Evolutionary conservation across 2,797 vertebrate genomes (phyloP).

Genomic region (Ambastaia sidthimunki): DNA sequence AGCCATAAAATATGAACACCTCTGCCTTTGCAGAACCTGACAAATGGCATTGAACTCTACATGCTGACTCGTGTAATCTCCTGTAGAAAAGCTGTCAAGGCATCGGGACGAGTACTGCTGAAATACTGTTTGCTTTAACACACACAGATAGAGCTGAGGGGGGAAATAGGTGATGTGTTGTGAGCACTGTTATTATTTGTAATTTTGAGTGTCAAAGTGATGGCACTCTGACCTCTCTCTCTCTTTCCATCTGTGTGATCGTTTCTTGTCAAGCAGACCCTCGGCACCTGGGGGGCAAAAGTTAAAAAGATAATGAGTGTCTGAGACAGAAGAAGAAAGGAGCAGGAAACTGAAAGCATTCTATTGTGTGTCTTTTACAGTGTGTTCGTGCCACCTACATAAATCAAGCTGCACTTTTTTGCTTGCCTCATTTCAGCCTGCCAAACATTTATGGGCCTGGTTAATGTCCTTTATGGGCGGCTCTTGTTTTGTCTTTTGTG

Average conservation of each 20-base stretch:
- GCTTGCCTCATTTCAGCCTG: constrained; percentile 29
- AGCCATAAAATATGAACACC: constrained; percentile 44
- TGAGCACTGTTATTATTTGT: constrained; percentile 23
- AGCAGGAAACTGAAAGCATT: neutral
- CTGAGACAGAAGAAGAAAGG: neutral
- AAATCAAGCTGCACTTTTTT: constrained; percentile 34
- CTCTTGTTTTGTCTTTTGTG: constrained; percentile 68
- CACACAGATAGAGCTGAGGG: constrained; percentile 19
- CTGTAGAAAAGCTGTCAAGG: constrained; percentile 41
- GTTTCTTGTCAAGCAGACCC: neutral
- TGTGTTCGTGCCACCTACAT: neutral
- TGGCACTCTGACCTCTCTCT: neutral
- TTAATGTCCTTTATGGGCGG: constrained; percentile 65
- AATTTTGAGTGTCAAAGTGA: neutral
- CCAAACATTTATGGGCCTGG: constrained; percentile 67
- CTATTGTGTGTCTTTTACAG: neutral
- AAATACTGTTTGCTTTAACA: constrained; percentile 39
- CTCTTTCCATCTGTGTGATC: neutral
- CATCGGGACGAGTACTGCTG: constrained; percentile 17
- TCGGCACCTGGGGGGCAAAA: neutral
- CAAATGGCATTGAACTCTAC: constrained; percentile 48
- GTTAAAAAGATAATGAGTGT: constrained; percentile 14
- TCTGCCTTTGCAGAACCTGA: constrained; percentile 38
- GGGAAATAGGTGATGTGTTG: constrained; percentile 24
- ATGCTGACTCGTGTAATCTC: constrained; percentile 55